Percentiles rank a stretch among this genome's conserved stretches.
phyloP scores from a whole-genome alignment of 2,888 invertebrate species.

The Conistra vaccinii region DNA sequence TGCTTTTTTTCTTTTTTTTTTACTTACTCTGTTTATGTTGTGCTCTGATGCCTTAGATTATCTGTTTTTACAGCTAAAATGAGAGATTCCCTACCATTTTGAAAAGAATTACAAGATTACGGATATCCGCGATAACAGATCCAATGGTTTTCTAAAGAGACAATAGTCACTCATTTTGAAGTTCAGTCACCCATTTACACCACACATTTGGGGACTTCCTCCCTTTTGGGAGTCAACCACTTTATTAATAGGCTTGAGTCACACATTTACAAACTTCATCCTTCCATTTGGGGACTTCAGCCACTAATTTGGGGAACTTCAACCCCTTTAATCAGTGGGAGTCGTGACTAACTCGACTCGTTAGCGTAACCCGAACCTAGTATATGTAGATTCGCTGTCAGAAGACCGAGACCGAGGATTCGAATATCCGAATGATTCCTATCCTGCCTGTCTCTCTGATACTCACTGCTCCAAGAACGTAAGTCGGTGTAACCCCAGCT shows the following conservation, averaged over 20 bases:
- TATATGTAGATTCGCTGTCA: background rate
- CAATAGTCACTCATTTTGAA: no score
- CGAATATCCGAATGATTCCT: background rate
- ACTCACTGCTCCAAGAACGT: conserved; percentile 85
- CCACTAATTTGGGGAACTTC: no score
- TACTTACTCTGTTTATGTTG: conserved; percentile 50
- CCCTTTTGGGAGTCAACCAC: background rate
- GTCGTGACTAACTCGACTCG: no score
- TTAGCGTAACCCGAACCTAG: no score
- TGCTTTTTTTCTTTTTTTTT: conserved; percentile 12
- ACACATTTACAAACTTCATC: background rate
- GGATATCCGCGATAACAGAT: no score
- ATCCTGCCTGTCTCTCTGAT: background rate
- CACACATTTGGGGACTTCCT: background rate
- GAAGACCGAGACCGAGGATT: background rate
- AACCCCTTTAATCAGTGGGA: no score
- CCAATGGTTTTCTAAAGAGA: no score
- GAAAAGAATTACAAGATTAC: no score
- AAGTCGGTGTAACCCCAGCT: conserved; percentile 86
- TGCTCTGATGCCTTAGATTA: background rate
- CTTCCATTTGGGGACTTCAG: background rate
- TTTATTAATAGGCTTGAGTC: no score
- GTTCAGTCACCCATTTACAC: no score
- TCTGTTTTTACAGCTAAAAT: background rate
- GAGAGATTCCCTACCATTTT: no score